phyloP scores from a whole-genome alignment of 2,113 vertebrate genomes.

The Toxotes jaculatrix region DNA sequence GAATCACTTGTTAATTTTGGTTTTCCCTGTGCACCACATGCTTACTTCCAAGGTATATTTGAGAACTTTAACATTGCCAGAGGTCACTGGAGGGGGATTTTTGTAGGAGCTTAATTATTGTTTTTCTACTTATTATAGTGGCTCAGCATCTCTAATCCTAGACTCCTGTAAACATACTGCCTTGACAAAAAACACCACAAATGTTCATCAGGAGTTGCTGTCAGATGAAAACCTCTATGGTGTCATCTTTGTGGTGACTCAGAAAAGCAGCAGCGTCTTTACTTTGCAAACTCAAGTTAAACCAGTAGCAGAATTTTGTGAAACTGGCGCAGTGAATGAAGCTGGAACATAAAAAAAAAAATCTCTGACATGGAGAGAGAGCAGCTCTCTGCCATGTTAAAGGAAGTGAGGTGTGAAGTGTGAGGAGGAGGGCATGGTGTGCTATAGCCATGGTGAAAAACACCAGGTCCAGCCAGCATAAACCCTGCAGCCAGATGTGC shows the following conservation, averaged over 20 bases:
- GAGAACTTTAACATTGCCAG: conserved; percentile 9
- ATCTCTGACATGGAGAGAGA: neutral
- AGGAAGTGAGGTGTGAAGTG: conserved; percentile 37
- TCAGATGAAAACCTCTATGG: conserved; percentile 1
- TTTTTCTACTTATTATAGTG: conserved; percentile 35
- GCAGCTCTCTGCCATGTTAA: neutral
- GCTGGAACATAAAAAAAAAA: neutral
- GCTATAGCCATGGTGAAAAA: conserved; percentile 49
- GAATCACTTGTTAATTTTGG: conserved; percentile 40
- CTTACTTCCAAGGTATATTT: conserved; percentile 42
- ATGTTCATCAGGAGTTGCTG: neutral
- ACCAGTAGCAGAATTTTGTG: neutral
- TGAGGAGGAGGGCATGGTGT: conserved; percentile 23
- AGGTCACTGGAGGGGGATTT: conserved; percentile 21
- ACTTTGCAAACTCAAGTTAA: conserved; percentile 1
- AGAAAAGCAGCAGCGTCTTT: neutral
- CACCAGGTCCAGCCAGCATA: conserved; percentile 58
- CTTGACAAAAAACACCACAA: neutral
- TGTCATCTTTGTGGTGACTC: conserved; percentile 20
- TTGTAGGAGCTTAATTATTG: conserved; percentile 47
- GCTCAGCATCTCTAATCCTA: conserved; percentile 38
- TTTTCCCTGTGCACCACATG: conserved; percentile 16
- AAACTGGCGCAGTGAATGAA: conserved; percentile 1
- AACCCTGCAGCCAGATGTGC: conserved; percentile 64
- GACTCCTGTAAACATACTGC: conserved; percentile 4